A percentile compares a stretch with the other conserved stretches of the same genome.
Conservation (phyloP, 2,113 vertebrate genomes). For the Myrmecobius fasciatus region DNA sequence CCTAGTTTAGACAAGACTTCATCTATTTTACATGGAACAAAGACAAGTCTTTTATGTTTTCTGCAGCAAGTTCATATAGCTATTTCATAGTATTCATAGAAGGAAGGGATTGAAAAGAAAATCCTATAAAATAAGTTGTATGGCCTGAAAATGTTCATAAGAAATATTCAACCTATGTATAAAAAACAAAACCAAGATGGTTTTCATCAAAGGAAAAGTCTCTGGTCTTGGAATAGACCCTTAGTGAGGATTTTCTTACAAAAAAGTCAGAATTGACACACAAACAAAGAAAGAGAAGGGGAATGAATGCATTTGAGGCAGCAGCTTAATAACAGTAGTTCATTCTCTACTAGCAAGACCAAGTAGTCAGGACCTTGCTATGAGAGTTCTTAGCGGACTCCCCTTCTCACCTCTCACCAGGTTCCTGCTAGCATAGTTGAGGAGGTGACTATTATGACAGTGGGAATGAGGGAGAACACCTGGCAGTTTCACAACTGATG, state of each 20-base stretch:
- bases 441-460: background rate
- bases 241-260: background rate
- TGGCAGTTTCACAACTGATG: background rate
- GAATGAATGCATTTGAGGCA: accelerated
- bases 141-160: background rate
- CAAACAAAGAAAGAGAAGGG: background rate
- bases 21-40: background rate
- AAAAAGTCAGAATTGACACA: background rate
- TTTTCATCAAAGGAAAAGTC: background rate
- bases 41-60: constrained; percentile 1
- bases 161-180: constrained; percentile 3
- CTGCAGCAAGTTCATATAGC: background rate
- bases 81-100: background rate
- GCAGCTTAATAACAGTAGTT: background rate
- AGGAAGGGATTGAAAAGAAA: constrained; percentile 10
- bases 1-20: background rate
- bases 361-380: background rate
- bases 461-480: background rate
- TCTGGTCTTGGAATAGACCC: background rate
- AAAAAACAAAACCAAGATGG: background rate
- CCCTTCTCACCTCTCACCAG: background rate
- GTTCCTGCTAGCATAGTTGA: background rate
- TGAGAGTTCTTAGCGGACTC: background rate
- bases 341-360: background rate
- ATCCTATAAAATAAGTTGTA: background rate